Conservation (phyloP, 2,888 invertebrate species). For the Orchestes rusci region DNA sequence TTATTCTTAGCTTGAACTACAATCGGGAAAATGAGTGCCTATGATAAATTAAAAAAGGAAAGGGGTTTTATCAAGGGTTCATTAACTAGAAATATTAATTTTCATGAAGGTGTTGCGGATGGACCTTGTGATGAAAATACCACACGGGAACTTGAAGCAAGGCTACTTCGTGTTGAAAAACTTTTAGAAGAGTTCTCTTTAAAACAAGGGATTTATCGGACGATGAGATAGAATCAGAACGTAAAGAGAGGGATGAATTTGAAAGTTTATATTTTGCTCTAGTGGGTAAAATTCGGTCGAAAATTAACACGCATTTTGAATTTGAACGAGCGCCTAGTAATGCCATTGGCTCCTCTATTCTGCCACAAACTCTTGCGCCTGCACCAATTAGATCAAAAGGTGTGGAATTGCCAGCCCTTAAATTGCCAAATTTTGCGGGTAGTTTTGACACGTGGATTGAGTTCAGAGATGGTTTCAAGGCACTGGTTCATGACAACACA, state of each 20-base stretch:
- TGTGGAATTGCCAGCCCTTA: slow-evolving; percentile 2
- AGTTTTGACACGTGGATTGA: slow-evolving; percentile 1
- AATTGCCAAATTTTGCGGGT: slow-evolving; percentile 1
- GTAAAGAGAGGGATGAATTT: too few species aligned
- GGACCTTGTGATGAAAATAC: not conserved
- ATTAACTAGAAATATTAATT: not conserved
- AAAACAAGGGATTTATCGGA: not conserved
- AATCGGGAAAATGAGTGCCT: too few species aligned
- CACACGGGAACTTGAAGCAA: not conserved
- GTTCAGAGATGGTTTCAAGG: slow-evolving; percentile 2
- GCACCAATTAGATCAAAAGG: not conserved
- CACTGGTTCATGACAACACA: slow-evolving; percentile 1
- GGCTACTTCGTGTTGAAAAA: too few species aligned
- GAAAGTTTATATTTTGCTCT: slow-evolving; percentile 3
- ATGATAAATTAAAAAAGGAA: slow-evolving; percentile 3
- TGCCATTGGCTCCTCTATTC: too few species aligned
- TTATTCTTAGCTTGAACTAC: not conserved
- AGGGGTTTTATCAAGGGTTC: slow-evolving; percentile 1
- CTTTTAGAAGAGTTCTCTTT: not conserved
- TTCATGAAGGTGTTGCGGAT: not conserved
- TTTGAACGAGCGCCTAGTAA: too few species aligned
- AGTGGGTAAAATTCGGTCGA: not conserved
- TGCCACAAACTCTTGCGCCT: too few species aligned
- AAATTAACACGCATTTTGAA: not conserved
- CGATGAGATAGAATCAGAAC: too few species aligned